Base-by-base conservation (phyloP, 2,797 vertebrate species). In the Neosilurus hyrtlii region DNA sequence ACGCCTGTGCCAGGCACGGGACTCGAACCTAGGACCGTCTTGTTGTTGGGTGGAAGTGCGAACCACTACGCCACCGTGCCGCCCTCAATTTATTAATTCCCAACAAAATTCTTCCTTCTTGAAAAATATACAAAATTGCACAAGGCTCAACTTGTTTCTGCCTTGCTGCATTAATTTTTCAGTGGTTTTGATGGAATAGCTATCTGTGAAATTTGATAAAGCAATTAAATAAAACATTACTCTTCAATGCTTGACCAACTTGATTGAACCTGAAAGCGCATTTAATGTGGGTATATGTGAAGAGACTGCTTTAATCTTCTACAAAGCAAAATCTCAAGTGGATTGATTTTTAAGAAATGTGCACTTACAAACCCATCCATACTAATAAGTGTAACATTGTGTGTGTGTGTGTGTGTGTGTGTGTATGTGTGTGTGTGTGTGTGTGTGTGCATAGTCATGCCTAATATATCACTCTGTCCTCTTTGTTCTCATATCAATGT, bases 241-340 rank as follows among this genome's bases (percentile, higher is more conserved):
- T 67, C 65, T 56, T 56, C 7, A 11, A 54, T 56, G 51, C 22
- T 63, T 26, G 57, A 51, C 70, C 10, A 81, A 61, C 24, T 51
- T 16, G 43, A 82, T 63, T 82, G n/a, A 74, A 74, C 16, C 54
- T 82, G 20, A 74, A 82, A 82, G n/a, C 3, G 2, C 2, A 10
- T 72, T n/a, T 82, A 75, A 66, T 57, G 22, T 24, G 61, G 24
- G 10, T 51, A 7, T 68, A 30, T 77, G 54, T 59, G 54, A 35
- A 75, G 35, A 57, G 54, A 75, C 72, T 51, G 51, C 62, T 73
- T 51, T 43, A 74, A 56, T 35, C 14, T 57, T 67, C 37, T 35
- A 30, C 26, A 77, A 70, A 76, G 35, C 63, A 61, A 83, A 70
- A 67, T 57, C 15, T 68, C 24, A 65, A 68, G 43, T 76, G 72